Conservation (phyloP, 2,888 invertebrate species). For the Pterobdella sp. region DNA sequence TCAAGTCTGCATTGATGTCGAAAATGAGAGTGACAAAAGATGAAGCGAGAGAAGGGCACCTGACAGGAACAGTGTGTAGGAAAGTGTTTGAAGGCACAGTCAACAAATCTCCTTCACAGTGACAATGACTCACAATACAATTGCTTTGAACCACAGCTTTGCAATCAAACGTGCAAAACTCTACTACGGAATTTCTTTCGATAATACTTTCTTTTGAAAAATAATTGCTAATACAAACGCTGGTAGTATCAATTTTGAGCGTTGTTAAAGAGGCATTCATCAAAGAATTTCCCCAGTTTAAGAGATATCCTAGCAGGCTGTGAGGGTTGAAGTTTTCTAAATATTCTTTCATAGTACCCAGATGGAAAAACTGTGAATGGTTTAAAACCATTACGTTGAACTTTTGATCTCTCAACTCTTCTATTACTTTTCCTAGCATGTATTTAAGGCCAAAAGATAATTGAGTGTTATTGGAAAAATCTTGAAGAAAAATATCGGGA, state of each 20-base stretch:
- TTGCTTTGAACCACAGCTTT: slow-evolving; percentile 43
- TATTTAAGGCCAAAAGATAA: slow-evolving; percentile 41
- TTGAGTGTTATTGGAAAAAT: slow-evolving; percentile 44
- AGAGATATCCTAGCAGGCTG: slow-evolving; percentile 39
- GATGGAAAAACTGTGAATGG: slow-evolving; percentile 52
- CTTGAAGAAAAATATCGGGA: slow-evolving; percentile 39
- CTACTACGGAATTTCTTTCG: slow-evolving; percentile 43
- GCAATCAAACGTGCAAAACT: slow-evolving; percentile 49
- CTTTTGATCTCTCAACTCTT: slow-evolving; percentile 42
- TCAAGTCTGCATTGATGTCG: slow-evolving; percentile 45
- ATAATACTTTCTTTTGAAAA: slow-evolving; percentile 40
- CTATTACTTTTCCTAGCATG: slow-evolving; percentile 44
- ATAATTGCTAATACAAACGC: slow-evolving; percentile 47
- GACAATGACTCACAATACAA: slow-evolving; percentile 50
- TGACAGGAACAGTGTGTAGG: slow-evolving; percentile 46
- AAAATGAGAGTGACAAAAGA: slow-evolving; percentile 46
- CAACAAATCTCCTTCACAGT: slow-evolving; percentile 14
- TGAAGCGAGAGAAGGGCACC: not conserved
- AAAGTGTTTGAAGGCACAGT: slow-evolving; percentile 43
- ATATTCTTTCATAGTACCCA: slow-evolving; percentile 52
- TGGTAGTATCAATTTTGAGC: not conserved
- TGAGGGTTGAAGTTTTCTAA: slow-evolving; percentile 45
- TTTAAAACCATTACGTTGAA: slow-evolving; percentile 48
- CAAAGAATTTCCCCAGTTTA: slow-evolving; percentile 42
- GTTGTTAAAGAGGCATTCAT: slow-evolving; percentile 36